Evolutionary conservation across 2,888 invertebrate species (phyloP), one percentile per base, ranked within the genome.

Genomic region (Drosophila koepferae): DNA sequence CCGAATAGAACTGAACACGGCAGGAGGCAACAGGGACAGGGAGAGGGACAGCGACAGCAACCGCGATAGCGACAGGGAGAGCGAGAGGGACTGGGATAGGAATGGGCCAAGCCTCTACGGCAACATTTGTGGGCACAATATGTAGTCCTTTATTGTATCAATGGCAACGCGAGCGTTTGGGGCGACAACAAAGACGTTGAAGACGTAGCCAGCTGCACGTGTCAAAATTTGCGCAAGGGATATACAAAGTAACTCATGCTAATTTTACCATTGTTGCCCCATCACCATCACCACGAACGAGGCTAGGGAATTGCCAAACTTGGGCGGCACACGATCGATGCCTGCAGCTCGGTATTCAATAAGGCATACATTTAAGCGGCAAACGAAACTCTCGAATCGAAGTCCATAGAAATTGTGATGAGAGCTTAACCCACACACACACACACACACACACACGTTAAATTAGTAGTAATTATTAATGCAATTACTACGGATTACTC

Each of bases 171-270:
- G 53, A 56, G 66, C 70, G 12, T 9, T 20, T 41, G 23, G 38
- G 23, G 61, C 23, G 49, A 34, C 64, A 65, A 51, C 36, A 61
- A 54, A 56, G 72, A 23, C 63, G 49, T 0, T 2, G 60, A 34
- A 44, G 28, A 40, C n/a, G 49, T 38, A 1, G 43, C 44, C 34
- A 54, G 63, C 72, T 71, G 79, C 75, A 73, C 74, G 80, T 78
- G 82, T 87, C 74, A 79, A 86, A 88, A 88, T 86, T 89, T 90
- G 77, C 81, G 68, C 81, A 74, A 88, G 70, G 83, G 66, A 87
- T 88, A 79, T 80, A 72, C 82, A 87, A 90, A 88, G 83, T 76
- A 90, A 73, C 83, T 90, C 72, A 73, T 74, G 83, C 84, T 90
- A 88, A 90, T 89, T 85, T 89, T 51, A 63, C 64, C 72, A 73